Conservation (phyloP, 2,113 vertebrate species). For the Platysteira castanea region DNA sequence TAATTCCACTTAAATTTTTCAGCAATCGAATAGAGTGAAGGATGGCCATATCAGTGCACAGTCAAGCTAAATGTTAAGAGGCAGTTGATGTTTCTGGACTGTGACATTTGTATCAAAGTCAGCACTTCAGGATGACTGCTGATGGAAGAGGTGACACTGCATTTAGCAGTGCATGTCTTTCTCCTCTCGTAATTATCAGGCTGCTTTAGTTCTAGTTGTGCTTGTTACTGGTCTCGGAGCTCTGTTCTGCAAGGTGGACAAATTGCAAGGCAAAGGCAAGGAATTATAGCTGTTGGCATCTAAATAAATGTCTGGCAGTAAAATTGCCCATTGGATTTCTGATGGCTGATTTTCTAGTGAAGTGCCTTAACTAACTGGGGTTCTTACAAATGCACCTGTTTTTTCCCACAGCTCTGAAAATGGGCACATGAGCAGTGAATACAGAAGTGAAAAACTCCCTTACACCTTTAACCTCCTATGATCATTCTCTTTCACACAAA, state of each 20-base stretch:
- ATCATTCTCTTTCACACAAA: background rate
- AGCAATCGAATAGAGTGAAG: background rate
- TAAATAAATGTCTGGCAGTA: background rate
- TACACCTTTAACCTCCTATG: background rate
- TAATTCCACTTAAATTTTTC: conserved; percentile 13
- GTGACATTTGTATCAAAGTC: background rate
- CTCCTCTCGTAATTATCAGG: background rate
- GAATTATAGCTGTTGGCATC: background rate
- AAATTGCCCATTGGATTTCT: background rate
- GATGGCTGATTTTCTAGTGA: background rate
- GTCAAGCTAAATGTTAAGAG: background rate
- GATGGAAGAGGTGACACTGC: background rate
- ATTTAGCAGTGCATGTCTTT: background rate
- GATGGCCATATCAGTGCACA: background rate
- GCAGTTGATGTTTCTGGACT: background rate
- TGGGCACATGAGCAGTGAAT: background rate
- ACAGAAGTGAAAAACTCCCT: background rate
- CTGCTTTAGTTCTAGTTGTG: background rate
- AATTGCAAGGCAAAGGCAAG: background rate
- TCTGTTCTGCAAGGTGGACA: background rate
- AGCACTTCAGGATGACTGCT: background rate
- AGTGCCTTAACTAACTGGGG: background rate
- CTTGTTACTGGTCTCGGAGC: background rate
- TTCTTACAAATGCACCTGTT: background rate
- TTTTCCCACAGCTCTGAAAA: background rate